Conservation (phyloP, 2,797 vertebrate genomes). For the Pitangus sulphuratus region DNA sequence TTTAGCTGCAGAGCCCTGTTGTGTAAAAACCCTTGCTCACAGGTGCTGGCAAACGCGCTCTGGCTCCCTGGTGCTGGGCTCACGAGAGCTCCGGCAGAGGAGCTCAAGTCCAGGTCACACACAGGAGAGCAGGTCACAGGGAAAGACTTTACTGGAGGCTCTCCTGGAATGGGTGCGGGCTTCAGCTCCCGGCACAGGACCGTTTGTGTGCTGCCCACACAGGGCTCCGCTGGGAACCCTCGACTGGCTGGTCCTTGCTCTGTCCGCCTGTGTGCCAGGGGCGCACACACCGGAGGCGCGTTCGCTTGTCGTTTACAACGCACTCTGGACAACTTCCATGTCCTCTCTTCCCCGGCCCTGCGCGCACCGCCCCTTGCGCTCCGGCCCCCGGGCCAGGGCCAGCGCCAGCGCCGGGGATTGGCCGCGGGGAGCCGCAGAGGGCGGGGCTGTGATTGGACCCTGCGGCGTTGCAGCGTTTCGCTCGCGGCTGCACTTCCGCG, state of each 20-base stretch:
- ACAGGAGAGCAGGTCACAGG: too few species aligned
- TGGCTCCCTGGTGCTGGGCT: background rate
- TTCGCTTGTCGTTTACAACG: rapidly evolving
- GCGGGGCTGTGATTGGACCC: too few species aligned
- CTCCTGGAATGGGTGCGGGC: background rate
- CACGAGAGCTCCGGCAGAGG: background rate
- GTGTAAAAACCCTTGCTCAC: background rate
- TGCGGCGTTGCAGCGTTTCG: background rate
- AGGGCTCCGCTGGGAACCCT: background rate
- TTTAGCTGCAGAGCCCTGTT: background rate
- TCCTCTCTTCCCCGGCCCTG: background rate
- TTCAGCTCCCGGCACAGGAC: background rate
- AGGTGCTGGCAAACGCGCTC: background rate
- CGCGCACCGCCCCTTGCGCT: background rate
- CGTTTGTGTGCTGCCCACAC: background rate
- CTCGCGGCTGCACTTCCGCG: too few species aligned
- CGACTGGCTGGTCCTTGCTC: background rate
- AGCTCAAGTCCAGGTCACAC: rapidly evolving
- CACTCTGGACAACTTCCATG: rapidly evolving
- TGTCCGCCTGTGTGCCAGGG: background rate
- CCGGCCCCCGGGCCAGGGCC: too few species aligned
- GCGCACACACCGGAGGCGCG: rapidly evolving
- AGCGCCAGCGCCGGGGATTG: background rate
- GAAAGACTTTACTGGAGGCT: background rate
- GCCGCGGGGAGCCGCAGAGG: background rate